Conservation (phyloP, 1,140 invertebrate species). For the Drosophila hydei region DNA sequence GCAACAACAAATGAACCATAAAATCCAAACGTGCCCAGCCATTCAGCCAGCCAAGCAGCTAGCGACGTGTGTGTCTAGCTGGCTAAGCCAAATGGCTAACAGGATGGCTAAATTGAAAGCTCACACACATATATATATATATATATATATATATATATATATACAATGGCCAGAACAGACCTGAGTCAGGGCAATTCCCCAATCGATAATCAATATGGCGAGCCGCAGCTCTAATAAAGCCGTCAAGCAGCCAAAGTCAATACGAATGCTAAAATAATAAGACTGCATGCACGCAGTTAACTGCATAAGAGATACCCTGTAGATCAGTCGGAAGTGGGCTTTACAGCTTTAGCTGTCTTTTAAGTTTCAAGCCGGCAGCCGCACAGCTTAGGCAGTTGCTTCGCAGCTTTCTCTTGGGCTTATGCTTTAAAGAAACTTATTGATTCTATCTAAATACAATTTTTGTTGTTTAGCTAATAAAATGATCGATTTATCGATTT, state of each 20-base stretch:
- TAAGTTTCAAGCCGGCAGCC: too few relatives aligned
- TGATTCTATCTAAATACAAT: too few relatives aligned
- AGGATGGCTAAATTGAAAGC: constrained; percentile 76
- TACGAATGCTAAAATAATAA: constrained; percentile 19
- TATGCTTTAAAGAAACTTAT: too few relatives aligned
- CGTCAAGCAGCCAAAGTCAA: constrained; percentile 59
- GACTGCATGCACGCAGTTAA: not conserved
- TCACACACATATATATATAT: constrained; percentile 22
- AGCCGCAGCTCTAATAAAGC: constrained; percentile 75
- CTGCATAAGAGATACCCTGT: not conserved
- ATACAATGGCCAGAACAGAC: not conserved
- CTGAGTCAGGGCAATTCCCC: constrained; percentile 68
- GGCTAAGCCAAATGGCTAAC: constrained; percentile 77
- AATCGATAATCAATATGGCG: constrained; percentile 83
- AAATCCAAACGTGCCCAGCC: constrained; percentile 76
- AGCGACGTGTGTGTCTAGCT: constrained; percentile 47
- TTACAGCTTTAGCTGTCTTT: too few relatives aligned
- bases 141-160: constrained; percentile 1
- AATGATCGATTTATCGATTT: too few relatives aligned
- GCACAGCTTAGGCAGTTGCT: too few relatives aligned
- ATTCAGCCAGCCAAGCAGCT: constrained; percentile 13
- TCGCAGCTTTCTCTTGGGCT: too few relatives aligned
- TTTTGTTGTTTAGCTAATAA: too few relatives aligned
- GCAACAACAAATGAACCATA: constrained; percentile 80
- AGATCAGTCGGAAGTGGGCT: not conserved